Evolutionary conservation across 2,113 vertebrate genomes (phyloP).

Genomic region (Archocentrus centrarchus): DNA sequence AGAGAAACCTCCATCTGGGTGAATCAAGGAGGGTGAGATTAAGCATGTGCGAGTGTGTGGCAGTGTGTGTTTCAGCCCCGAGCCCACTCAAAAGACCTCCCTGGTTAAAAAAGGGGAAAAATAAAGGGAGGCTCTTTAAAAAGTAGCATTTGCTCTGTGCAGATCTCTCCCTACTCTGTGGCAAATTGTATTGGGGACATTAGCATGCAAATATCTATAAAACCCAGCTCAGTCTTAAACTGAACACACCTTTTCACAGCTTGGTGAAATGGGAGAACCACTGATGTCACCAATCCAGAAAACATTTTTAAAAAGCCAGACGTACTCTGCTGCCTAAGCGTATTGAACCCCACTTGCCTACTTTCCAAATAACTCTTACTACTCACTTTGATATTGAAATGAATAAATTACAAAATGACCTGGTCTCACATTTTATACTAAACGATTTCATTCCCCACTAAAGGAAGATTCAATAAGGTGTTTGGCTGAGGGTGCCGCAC

Average conservation of each 20-base stretch:
- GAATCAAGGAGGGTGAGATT: constrained; percentile 66
- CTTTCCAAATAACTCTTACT: constrained; percentile 27
- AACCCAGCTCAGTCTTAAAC: constrained; percentile 52
- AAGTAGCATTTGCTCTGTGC: constrained; percentile 66
- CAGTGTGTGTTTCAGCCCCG: constrained; percentile 45
- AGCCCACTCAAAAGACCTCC: constrained; percentile 68
- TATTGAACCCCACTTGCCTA: not conserved
- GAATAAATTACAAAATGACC: constrained; percentile 37
- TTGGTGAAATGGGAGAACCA: constrained; percentile 33
- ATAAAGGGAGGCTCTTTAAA: constrained; percentile 55
- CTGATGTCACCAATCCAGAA: constrained; percentile 16
- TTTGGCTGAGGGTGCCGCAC: constrained; percentile 31
- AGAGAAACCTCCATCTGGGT: constrained; percentile 72
- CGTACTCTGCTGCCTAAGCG: not conserved
- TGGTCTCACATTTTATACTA: constrained; percentile 35
- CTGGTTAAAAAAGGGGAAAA: constrained; percentile 37
- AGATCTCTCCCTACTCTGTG: constrained; percentile 62
- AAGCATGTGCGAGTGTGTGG: constrained; percentile 30
- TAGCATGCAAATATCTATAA: constrained; percentile 77
- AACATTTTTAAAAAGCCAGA: constrained; percentile 24
- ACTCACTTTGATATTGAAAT: constrained; percentile 31
- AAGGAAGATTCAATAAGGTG: constrained; percentile 35
- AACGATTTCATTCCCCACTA: constrained; percentile 37
- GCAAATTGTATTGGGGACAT: constrained; percentile 63
- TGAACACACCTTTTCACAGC: constrained; percentile 59